phyloP scores from a whole-genome alignment of 2,797 vertebrate species.

The Enteromius radiatus region DNA sequence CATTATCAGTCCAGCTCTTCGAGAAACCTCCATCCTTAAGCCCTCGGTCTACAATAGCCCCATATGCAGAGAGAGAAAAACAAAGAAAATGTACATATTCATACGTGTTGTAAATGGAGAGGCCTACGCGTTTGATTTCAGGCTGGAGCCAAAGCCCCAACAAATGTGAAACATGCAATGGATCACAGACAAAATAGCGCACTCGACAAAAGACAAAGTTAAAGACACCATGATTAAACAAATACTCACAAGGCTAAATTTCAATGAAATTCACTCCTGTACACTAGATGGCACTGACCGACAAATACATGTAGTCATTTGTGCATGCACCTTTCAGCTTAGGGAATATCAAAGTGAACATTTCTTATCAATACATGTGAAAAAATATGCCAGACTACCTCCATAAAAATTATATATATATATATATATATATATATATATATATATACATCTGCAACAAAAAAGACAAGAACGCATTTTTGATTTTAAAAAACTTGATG shows the following conservation, averaged over 20 bases:
- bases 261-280: neutral
- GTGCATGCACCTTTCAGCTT: neutral
- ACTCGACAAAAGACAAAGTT: neutral
- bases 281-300: neutral
- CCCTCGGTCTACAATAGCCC: neutral
- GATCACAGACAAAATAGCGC: neutral
- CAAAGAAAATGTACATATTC: neutral
- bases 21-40: neutral
- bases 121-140: neutral
- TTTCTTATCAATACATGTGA: neutral
- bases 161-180: neutral
- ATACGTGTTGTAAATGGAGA: neutral
- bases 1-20: conserved; percentile 28
- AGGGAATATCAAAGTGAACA: neutral
- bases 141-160: neutral
- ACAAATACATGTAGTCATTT: neutral
- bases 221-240: neutral
- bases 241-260: neutral
- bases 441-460: too few relatives aligned
- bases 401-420: neutral
- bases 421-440: too few relatives aligned
- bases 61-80: neutral
- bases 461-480: too few relatives aligned
- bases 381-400: neutral
- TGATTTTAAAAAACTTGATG: too few relatives aligned